Percentiles rank a stretch among this genome's conserved stretches.
These are phyloP conservation scores for Lycocerus yunnanus DNA, from an alignment of 2,888 invertebrate genomes.

Conservation along the genomic window DNA sequence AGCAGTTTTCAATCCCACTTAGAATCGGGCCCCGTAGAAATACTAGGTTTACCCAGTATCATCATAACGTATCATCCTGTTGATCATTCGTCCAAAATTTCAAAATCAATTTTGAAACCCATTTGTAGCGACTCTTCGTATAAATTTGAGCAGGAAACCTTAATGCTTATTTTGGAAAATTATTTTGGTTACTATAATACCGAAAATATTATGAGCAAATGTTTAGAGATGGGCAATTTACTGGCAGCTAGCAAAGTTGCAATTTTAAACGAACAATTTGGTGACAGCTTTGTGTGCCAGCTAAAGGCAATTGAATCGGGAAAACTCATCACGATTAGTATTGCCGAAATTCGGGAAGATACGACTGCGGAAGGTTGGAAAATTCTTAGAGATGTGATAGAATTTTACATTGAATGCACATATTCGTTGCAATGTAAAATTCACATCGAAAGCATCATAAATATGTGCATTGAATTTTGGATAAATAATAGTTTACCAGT, in stretches of 20 bases:
- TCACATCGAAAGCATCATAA: slow-evolving; percentile 55
- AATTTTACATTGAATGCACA: slow-evolving; percentile 54
- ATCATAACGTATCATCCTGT: slow-evolving; percentile 51
- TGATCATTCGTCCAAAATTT: slow-evolving; percentile 44
- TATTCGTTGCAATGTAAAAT: slow-evolving; percentile 55
- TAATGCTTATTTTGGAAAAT: slow-evolving; percentile 51
- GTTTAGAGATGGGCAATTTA: slow-evolving; percentile 50
- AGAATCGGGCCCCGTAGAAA: slow-evolving; percentile 51
- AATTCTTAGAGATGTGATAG: slow-evolving; percentile 48
- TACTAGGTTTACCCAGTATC: slow-evolving; percentile 53
- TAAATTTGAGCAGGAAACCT: slow-evolving; percentile 48
- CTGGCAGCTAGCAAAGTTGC: slow-evolving; percentile 55
- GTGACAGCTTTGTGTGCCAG: slow-evolving; percentile 54
- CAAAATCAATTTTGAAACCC: slow-evolving; percentile 35
- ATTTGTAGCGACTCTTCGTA: slow-evolving; percentile 4
- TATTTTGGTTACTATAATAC: slow-evolving; percentile 53
- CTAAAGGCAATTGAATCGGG: slow-evolving; percentile 49
- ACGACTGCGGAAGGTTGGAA: slow-evolving; percentile 47
- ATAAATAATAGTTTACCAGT: slow-evolving; percentile 52
- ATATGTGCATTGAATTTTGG: slow-evolving; percentile 56
- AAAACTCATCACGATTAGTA: not conserved
- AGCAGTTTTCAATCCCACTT: slow-evolving; percentile 47
- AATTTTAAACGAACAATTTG: slow-evolving; percentile 51
- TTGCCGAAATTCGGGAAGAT: slow-evolving; percentile 46
- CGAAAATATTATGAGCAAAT: slow-evolving; percentile 50